Percentiles rank a stretch among this genome's conserved stretches.
phyloP scores from a whole-genome alignment of 1,140 invertebrate species.

The Holcopasites calliopsidis region DNA sequence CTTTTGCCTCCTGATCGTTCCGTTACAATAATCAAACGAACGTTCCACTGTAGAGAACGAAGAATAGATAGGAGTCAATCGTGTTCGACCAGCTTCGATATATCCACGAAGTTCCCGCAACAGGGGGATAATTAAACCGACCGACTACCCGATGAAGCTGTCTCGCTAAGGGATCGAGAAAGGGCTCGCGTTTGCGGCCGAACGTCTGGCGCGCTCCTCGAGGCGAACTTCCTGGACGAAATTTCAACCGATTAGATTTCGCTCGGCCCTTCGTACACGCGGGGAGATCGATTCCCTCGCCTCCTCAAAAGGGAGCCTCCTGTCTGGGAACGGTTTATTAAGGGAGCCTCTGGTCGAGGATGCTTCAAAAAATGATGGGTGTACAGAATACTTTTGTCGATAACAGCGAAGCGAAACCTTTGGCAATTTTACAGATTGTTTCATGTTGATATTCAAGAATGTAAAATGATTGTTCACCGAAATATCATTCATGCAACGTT shows the following conservation, averaged over 20 bases:
- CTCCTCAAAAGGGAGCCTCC: neutral
- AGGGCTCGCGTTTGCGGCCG: neutral
- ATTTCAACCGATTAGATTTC: conserved; percentile 49
- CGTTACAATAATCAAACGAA: too few species aligned
- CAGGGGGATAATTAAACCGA: conserved; percentile 1
- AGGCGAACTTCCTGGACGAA: conserved; percentile 35
- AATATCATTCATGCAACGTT: too few species aligned
- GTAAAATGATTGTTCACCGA: too few species aligned
- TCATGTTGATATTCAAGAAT: too few species aligned
- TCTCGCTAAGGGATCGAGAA: neutral
- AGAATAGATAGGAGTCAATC: too few species aligned
- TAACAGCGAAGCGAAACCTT: too few species aligned
- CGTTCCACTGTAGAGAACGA: too few species aligned
- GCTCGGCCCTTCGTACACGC: neutral
- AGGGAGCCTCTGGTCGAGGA: conserved; percentile 22
- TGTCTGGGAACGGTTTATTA: conserved; percentile 34
- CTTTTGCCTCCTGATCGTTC: too few species aligned
- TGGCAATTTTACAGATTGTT: too few species aligned
- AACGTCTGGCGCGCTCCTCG: neutral
- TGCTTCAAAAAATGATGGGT: too few species aligned
- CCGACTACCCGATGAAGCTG: neutral
- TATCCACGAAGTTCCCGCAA: neutral
- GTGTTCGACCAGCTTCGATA: neutral
- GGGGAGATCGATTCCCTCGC: neutral
- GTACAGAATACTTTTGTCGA: too few species aligned